Conservation (phyloP, 2,113 vertebrate species). For the Zootoca vivipara region DNA sequence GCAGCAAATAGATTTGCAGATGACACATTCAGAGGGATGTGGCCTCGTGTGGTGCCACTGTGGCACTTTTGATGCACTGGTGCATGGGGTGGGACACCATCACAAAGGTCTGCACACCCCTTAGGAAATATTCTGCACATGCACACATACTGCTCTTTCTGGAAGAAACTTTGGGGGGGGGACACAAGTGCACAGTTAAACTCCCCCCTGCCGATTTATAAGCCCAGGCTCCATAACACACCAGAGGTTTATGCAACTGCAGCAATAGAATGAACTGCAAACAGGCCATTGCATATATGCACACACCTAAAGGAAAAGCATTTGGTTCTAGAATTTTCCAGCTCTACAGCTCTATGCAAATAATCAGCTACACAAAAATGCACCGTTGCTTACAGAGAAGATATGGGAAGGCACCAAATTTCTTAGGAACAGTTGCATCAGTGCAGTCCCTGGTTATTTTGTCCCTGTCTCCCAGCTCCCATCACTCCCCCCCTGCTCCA, state of each 20-base stretch:
- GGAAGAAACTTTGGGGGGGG: neutral
- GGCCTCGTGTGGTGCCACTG: neutral
- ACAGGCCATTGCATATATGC: neutral
- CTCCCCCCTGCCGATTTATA: neutral
- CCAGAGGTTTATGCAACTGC: neutral
- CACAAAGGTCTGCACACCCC: slow-evolving; percentile 16
- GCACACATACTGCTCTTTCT: neutral
- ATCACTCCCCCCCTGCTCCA: neutral
- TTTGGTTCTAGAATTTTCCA: no score
- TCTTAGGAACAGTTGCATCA: neutral
- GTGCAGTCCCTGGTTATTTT: neutral
- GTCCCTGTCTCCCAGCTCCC: neutral
- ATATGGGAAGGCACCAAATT: no score
- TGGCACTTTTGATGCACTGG: neutral
- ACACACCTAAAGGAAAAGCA: neutral
- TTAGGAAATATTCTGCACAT: neutral
- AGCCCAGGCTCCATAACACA: neutral
- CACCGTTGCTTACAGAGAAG: neutral
- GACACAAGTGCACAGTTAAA: neutral
- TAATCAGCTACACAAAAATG: neutral
- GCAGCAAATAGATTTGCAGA: neutral
- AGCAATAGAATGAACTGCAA: neutral
- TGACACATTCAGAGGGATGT: neutral
- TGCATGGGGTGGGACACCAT: neutral
- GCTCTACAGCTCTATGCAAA: neutral